Evolutionary conservation across 2,888 invertebrate species (phyloP).

Genomic region (Agrochola litura): DNA sequence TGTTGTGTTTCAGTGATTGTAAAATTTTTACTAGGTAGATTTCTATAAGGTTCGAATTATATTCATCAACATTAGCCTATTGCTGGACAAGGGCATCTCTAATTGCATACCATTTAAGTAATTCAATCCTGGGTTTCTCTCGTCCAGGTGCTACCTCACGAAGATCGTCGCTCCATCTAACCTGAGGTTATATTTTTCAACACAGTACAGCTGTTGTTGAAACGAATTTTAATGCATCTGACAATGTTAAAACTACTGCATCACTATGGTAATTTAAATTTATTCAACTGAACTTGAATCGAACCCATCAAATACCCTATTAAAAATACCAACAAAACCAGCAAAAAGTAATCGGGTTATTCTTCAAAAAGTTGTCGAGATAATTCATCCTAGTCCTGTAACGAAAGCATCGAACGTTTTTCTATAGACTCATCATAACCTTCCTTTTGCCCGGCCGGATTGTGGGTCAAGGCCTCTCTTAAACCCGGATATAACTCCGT

Average conservation of each 20-base stretch:
- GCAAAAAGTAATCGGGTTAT: conserved; percentile 6
- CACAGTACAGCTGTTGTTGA: background rate
- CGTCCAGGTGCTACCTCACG: background rate
- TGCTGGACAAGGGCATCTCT: background rate
- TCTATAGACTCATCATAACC: conserved; percentile 65
- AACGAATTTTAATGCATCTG: background rate
- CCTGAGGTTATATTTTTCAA: no score
- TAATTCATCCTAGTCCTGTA: conserved; percentile 57
- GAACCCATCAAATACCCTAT: conserved; percentile 10
- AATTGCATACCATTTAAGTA: background rate
- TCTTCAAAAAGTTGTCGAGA: conserved; percentile 44
- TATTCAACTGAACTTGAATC: background rate
- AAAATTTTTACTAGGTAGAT: background rate
- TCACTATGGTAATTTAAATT: background rate
- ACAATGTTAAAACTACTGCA: background rate
- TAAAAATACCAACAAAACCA: conserved; percentile 12
- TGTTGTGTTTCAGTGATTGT: background rate
- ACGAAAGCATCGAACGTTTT: conserved; percentile 57
- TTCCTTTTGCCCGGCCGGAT: conserved; percentile 43
- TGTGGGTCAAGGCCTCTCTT: conserved; percentile 60
- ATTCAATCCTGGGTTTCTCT: background rate
- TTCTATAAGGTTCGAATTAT: background rate
- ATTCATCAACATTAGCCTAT: background rate
- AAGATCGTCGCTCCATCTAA: background rate
- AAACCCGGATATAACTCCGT: conserved; percentile 62